Base-by-base conservation (phyloP, 1,140 invertebrate genomes). In the Platyura marginata region DNA sequence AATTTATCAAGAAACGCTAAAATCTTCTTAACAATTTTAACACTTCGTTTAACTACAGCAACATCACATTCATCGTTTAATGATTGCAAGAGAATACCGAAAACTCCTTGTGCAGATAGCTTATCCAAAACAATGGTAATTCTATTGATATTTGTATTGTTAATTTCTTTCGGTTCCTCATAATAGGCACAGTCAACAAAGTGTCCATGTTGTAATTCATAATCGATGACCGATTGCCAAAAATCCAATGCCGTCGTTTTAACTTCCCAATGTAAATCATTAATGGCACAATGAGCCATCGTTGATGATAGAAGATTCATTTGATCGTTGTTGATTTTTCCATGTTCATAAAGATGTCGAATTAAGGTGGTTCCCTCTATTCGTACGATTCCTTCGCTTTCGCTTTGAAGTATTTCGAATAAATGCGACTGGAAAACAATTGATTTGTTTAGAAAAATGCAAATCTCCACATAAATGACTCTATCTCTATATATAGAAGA, bases 251-350 rank as follows among this genome's bases (percentile, higher is more conserved):
- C 75, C 40, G 70, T 72, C 0, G 76, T 50, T 56, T 82, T 81
- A 0, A 83, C 80, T 57, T 85, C 81, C 79, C 81, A 81, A 50
- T 85, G 75, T 35, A 84, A 68, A 59, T 85, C 82, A 3, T 67
- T 66, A 1, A 75, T 62, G 6, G 76, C 72, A 9, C 76, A 70
- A 16, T 67, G 60, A 3, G 69, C 66, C 68, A 84, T 77, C 3
- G 67, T 61, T 34, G 71, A 67, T 43, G 71, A 72, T 0, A 74
- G 47, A 0, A 51, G 56, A 25, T 65, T 53, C 40, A 63, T 64
- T 41, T 68, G 62, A 18, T 56, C 51, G 1, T 54, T 48, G 34
- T 67, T 59, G 51, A 80, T 70, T 49, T 72, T 72, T 25, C 72
- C 67, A 47, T 76, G 63, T 46, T 75, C 63, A 42, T 77, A 81